Evolutionary conservation across 1,140 invertebrate genomes (phyloP), one percentile per base, ranked within the genome.

Genomic region (Drosophila cardini): DNA sequence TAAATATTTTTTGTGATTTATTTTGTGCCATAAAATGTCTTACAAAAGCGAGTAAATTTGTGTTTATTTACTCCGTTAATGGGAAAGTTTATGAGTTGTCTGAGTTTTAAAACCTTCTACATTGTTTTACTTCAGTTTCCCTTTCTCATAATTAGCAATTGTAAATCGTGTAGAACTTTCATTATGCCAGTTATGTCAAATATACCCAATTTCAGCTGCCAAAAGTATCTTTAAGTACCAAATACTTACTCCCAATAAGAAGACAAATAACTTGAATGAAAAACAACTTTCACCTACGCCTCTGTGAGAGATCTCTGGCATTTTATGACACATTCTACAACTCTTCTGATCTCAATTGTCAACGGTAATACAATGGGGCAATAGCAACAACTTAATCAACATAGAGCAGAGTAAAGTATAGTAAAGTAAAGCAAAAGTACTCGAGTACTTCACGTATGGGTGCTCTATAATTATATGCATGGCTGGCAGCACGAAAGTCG

Each of bases 261-360:
- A 46, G 56, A 45, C 21, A 32, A 55, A 46, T 18, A 55, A 8
- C 11, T 18, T 40, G 38, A 10, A 42, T 26, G 10, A 30, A 30
- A 74, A 63, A 63, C 58, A 71, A 75, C 72, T 75, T 75, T 75
- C 72, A 75, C 72, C 67, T 52, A 75, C 67, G 52, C 42, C 42
- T 38, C 42, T 57, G 62, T 72, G 67, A 42, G 43, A 75, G 13
- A 50, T 75, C 34, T 62, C 34, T 38, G 46, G 45, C 48, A 62
- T 48, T 61, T 74, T 55, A 60, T 70, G 72, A 74, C 50, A 75
- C 72, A 75, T 63, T 70, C 52, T 70, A 34, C 45, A 40, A 38
- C 32, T 46, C 63, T 48, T 26, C 46, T 63, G 32, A 13, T 42
- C 60, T 21, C 69, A 64, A 64, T 71, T 64, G 69, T 48, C 60